A percentile compares a stretch with the other conserved stretches of the same genome.
phyloP scores from a whole-genome alignment of 2,888 invertebrate genomes.

The Serrognathus titanus region DNA sequence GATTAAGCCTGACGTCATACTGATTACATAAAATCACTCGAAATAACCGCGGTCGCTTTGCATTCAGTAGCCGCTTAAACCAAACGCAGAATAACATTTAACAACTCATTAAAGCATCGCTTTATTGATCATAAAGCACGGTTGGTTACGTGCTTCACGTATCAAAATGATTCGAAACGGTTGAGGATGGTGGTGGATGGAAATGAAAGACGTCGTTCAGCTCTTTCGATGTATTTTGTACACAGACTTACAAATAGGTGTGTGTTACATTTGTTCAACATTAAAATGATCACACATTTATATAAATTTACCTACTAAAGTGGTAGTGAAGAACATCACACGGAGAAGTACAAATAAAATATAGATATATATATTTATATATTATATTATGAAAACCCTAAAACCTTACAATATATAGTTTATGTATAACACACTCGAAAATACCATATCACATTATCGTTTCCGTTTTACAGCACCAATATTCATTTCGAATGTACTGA shows the following conservation, averaged over 20 bases:
- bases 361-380: slow-evolving; percentile 15
- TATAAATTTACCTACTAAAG: slow-evolving; percentile 24
- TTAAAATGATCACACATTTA: slow-evolving; percentile 37
- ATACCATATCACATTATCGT: slow-evolving; percentile 38
- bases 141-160: too few species aligned
- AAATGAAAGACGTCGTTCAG: neutral
- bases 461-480: slow-evolving; percentile 18
- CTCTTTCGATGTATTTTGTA: slow-evolving; percentile 31
- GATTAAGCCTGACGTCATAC: too few species aligned
- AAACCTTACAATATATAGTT: slow-evolving; percentile 24
- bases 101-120: too few species aligned
- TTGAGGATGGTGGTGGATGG: too few species aligned
- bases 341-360: slow-evolving; percentile 24
- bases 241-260: slow-evolving; percentile 31
- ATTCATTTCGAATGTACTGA: slow-evolving; percentile 16
- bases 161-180: too few species aligned
- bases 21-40: too few species aligned
- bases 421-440: slow-evolving; percentile 28
- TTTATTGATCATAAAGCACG: too few species aligned
- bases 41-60: too few species aligned
- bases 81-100: too few species aligned
- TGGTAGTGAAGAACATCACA: slow-evolving; percentile 32
- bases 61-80: too few species aligned
- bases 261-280: slow-evolving; percentile 34
- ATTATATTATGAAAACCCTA: slow-evolving; percentile 26